A percentile compares a stretch with the other conserved stretches of the same genome.
phyloP scores from a whole-genome alignment of 2,797 vertebrate genomes.

The Cynopterus sphinx region DNA sequence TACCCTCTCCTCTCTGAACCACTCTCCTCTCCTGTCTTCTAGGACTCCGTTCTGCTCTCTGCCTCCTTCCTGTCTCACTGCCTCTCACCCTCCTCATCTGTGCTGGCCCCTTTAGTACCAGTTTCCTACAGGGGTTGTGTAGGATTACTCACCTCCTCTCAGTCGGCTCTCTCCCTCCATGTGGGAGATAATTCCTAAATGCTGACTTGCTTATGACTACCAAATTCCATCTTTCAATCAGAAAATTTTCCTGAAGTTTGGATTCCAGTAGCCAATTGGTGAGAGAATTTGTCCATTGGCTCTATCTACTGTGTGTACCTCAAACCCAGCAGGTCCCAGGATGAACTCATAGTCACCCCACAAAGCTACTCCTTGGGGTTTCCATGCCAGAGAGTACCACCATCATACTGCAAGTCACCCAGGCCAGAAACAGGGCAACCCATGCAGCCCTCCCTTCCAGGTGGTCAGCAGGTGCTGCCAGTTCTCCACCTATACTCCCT shows the following conservation, averaged over 20 bases:
- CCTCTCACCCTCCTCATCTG: background rate
- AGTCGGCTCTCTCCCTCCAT: no score
- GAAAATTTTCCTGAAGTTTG: background rate
- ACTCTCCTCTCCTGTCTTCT: background rate
- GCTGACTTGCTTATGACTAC: background rate
- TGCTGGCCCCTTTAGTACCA: accelerated
- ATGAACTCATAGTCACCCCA: background rate
- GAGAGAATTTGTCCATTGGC: background rate
- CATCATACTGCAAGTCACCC: background rate
- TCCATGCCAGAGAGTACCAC: background rate
- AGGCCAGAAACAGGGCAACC: background rate
- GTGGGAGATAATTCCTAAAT: background rate
- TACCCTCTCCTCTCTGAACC: no score
- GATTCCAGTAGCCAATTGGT: background rate
- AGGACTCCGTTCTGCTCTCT: no score
- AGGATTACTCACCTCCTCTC: background rate
- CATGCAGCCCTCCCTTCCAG: background rate
- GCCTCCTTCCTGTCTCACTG: background rate
- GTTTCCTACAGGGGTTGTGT: background rate
- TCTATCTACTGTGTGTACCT: background rate
- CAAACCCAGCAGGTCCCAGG: background rate
- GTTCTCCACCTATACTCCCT: background rate
- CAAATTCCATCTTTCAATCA: background rate
- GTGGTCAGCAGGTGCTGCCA: background rate
- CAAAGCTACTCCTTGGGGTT: background rate